These are phyloP conservation scores for Siniperca knerii DNA, from an alignment of 2,113 vertebrate species.

Conservation along the genomic window DNA sequence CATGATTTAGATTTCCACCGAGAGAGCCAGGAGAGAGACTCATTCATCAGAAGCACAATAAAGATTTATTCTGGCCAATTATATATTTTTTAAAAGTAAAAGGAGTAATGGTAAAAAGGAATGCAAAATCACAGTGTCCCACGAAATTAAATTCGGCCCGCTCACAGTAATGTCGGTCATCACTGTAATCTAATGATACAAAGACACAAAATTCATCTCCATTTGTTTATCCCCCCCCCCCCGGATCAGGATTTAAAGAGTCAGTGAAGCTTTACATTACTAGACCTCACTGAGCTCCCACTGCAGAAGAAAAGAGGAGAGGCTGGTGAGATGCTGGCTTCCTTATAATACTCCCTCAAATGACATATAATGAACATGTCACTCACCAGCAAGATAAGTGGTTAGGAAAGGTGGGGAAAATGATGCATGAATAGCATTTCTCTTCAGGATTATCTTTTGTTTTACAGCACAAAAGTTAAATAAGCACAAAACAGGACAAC, in stretches of 20 bases:
- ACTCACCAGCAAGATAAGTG: conserved; percentile 13
- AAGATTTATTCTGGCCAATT: conserved; percentile 56
- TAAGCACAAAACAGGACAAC: conserved; percentile 14
- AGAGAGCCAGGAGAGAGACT: conserved; percentile 19
- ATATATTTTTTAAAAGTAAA: conserved; percentile 43
- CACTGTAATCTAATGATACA: conserved; percentile 71
- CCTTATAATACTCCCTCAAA: conserved; percentile 11
- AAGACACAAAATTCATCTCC: conserved; percentile 69
- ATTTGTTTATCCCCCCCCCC: conserved; percentile 66
- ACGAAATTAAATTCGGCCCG: conserved; percentile 55
- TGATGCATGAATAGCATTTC: conserved; percentile 47
- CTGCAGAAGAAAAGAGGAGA: conserved; percentile 1
- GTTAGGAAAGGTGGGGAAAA: conserved; percentile 19
- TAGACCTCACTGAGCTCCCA: conserved; percentile 32
- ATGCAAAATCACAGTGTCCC: conserved; percentile 44
- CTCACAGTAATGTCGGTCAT: conserved; percentile 58
- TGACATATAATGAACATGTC: conserved; percentile 53
- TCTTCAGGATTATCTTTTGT: conserved; percentile 28
- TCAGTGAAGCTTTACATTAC: conserved; percentile 54
- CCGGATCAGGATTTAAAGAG: conserved; percentile 59
- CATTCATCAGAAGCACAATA: conserved; percentile 38
- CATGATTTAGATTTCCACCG: conserved; percentile 33
- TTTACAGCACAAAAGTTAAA: conserved; percentile 34
- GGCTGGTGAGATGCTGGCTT: neutral
- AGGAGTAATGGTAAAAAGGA: conserved; percentile 38